Percentiles rank a stretch among this genome's conserved stretches.
Conservation (phyloP, 2,113 vertebrate genomes). For the Phyllostomus discolor region DNA sequence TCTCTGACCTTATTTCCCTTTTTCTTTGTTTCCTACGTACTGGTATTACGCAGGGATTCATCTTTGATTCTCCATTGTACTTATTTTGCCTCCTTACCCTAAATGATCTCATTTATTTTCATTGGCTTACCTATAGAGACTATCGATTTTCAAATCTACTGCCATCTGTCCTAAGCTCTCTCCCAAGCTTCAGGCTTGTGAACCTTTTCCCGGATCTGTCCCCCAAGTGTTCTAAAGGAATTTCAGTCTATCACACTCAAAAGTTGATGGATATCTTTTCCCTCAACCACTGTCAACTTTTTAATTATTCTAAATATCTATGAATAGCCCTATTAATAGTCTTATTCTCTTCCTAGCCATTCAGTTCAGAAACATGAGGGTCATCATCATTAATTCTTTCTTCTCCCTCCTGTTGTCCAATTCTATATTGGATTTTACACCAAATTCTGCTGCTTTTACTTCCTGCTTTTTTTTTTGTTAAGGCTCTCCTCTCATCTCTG, state of each 20-base stretch:
- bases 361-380: background rate
- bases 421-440: background rate
- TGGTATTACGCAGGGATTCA: background rate
- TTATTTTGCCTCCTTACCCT: background rate
- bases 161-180: background rate
- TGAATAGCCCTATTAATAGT: background rate
- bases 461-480: background rate
- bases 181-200: background rate
- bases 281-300: background rate
- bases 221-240: background rate
- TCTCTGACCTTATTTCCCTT: background rate
- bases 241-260: background rate
- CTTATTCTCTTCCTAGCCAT: background rate
- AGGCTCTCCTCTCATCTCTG: background rate
- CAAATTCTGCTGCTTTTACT: background rate
- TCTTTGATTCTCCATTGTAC: background rate
- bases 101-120: background rate
- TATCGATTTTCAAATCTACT: background rate
- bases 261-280: background rate
- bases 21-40: background rate
- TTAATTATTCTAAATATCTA: background rate
- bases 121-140: background rate
- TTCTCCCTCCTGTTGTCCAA: background rate
- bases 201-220: background rate
- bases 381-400: background rate